phyloP scores from a whole-genome alignment of 1,140 invertebrate genomes.

The Teleopsis dalmanni region DNA sequence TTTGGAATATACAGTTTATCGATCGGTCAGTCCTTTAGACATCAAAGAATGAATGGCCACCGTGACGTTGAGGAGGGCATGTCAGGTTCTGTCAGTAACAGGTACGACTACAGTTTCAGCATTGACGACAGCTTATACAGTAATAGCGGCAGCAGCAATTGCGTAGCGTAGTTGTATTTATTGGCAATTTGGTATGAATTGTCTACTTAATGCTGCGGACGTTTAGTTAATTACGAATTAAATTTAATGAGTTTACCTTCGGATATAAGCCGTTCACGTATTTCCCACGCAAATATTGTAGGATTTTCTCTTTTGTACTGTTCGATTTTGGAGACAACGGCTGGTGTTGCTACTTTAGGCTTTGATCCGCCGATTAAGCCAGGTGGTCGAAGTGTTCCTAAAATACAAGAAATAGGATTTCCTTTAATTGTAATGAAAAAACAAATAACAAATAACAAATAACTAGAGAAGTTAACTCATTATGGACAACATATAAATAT shows the following conservation, averaged over 20 bases:
- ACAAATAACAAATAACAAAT: no score
- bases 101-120: no score
- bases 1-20: no score
- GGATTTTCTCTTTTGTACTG: slow-evolving; percentile 94
- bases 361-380: slow-evolving; percentile 97
- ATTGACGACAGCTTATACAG: no score
- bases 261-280: slow-evolving; percentile 84
- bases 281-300: slow-evolving; percentile 97
- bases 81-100: no score
- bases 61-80: neutral
- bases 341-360: slow-evolving; percentile 95
- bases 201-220: no score
- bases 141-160: neutral
- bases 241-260: slow-evolving; percentile 58
- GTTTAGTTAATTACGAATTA: neutral
- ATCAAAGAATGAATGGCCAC: no score
- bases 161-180: slow-evolving; percentile 4
- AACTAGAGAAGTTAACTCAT: no score
- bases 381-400: slow-evolving; percentile 86
- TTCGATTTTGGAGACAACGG: slow-evolving; percentile 91
- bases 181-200: slow-evolving; percentile 7
- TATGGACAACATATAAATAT: no score
- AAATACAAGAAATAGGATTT: slow-evolving; percentile 35
- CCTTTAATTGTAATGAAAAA: no score
- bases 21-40: no score